phyloP scores from a whole-genome alignment of 2,113 vertebrate species.

The Eublepharis macularius region DNA sequence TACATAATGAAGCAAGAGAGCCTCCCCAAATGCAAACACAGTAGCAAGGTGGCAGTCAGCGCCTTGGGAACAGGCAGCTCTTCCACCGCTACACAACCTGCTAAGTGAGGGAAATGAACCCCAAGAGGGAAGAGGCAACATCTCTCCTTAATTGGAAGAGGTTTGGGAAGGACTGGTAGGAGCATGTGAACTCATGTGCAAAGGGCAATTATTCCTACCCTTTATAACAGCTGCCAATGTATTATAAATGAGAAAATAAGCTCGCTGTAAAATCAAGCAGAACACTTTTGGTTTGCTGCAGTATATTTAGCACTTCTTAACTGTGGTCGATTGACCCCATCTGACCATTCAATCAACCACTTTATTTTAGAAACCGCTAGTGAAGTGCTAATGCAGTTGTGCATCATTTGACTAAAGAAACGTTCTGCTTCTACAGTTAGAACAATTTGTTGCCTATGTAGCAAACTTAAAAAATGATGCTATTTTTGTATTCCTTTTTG shows the following conservation, averaged over 20 bases:
- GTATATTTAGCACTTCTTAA: neutral
- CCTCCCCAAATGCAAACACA: neutral
- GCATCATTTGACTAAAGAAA: neutral
- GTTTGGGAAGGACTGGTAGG: neutral
- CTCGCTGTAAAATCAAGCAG: neutral
- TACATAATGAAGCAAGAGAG: neutral
- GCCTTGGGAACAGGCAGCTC: neutral
- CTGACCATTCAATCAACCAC: neutral
- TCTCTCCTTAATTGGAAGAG: neutral
- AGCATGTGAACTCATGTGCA: neutral
- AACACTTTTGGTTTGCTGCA: neutral
- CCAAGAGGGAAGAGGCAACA: neutral
- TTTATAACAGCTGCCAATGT: neutral
- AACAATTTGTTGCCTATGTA: neutral
- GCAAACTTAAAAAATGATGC: neutral
- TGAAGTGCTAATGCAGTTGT: neutral
- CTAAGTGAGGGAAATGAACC: neutral
- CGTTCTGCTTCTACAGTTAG: neutral
- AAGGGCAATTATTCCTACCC: neutral
- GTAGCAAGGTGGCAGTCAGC: neutral
- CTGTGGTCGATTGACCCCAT: neutral
- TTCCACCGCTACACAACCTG: neutral
- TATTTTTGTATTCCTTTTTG: neutral
- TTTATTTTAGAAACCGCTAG: conserved; percentile 6
- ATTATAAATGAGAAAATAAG: neutral